Conservation (phyloP, 2,797 vertebrate genomes). For the Labeo calbasu region DNA sequence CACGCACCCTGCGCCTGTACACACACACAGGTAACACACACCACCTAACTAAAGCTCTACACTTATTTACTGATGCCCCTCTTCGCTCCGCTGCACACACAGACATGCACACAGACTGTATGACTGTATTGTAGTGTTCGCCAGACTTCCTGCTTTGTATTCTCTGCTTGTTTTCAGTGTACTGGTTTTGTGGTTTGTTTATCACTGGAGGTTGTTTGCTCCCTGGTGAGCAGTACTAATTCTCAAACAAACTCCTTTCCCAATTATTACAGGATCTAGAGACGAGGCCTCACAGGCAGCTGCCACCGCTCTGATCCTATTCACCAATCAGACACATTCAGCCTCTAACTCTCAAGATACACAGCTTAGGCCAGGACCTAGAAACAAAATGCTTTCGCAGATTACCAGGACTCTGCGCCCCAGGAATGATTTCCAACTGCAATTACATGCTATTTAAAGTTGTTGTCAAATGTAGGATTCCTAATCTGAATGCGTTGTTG, state of each 20-base stretch:
- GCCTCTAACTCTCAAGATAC: slow-evolving; percentile 3
- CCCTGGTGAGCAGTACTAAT: slow-evolving; percentile 57
- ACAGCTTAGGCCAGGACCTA: background rate
- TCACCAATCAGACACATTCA: slow-evolving; percentile 52
- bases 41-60: slow-evolving; percentile 23
- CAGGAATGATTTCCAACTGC: slow-evolving; percentile 2
- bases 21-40: slow-evolving; percentile 45
- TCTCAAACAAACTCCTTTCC: slow-evolving; percentile 56
- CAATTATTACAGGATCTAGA: slow-evolving; percentile 55
- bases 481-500: background rate
- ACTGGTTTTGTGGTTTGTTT: slow-evolving; percentile 63
- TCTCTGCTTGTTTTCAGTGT: slow-evolving; percentile 34
- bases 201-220: slow-evolving; percentile 58
- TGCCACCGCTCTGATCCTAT: slow-evolving; percentile 54
- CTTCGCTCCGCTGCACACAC: background rate
- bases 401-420: background rate
- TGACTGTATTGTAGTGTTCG: slow-evolving; percentile 8
- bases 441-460: slow-evolving; percentile 18
- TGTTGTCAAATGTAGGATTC: background rate
- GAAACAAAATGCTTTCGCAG: slow-evolving; percentile 23
- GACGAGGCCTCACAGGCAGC: slow-evolving; percentile 28
- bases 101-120: background rate
- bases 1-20: background rate
- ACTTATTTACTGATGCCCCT: slow-evolving; percentile 28
- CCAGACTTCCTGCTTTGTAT: slow-evolving; percentile 35